Evolutionary conservation across 1,140 invertebrate genomes (phyloP), one percentile per base, ranked within the genome.

Genomic region (Parasteatoda tepidariorum): DNA sequence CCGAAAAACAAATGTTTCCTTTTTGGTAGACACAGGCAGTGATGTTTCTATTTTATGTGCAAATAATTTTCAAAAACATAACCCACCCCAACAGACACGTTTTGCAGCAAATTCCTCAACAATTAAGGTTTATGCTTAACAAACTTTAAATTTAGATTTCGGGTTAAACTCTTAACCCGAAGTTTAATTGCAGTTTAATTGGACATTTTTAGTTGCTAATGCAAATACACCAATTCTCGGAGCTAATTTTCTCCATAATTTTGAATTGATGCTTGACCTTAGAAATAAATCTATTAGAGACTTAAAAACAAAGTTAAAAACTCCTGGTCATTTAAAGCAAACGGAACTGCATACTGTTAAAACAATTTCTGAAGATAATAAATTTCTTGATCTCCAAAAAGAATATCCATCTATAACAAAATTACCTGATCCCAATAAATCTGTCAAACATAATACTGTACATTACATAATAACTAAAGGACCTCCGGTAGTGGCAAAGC

Each of bases 351-450:
- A 48, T 74, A 74, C 31, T 2, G 68, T 71, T 38, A 33, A 83
- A 71, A 31, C 18, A 24, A 18, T 62, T 33, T 7, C 18, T 11
- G 7, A 28, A 33, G 4, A 54, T 28, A 30, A 7, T 18, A 11
- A 6, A 41, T 64, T 30, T 76, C 86, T 24, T 62, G 79, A 26
- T 73, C 70, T 48, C 87, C 75, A 22, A 41, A 55, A 48, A 87
- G 81, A 38, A 33, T 22, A 34, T 87, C 64, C 84, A 18, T 73
- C 7, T n/a, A 57, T 71, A 86, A 85, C 13, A 70, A 74, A 31
- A 48, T 86, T 18, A 76, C 84, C 68, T 68, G 85, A 62, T 84
- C 86, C 9, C 62, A 59, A 0, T 85, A 86, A 66, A 67, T 13
- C 30, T 13, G 26, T 83, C 5, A 73, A 84, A 33, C 78, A 83